Conservation (phyloP, 1,140 invertebrate species). For the Ylistrum balloti region DNA sequence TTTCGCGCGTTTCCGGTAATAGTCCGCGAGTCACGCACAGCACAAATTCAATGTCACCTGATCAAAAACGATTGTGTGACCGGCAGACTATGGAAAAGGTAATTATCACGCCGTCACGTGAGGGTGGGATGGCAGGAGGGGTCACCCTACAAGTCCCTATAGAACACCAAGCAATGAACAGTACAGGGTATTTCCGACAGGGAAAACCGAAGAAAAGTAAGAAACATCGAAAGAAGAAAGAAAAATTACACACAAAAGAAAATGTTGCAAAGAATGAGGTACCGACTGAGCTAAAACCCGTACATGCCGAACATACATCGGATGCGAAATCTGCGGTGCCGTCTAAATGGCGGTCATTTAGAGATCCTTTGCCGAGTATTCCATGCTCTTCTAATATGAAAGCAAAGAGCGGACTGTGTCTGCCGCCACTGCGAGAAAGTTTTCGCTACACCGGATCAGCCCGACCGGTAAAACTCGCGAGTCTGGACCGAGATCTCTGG, state of each 20-base stretch:
- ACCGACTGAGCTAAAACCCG: neutral
- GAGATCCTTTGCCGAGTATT: neutral
- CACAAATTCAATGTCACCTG: neutral
- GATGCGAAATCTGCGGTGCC: neutral
- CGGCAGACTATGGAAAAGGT: neutral
- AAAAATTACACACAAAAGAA: neutral
- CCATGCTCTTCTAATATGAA: neutral
- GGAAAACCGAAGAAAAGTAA: conserved; percentile 2
- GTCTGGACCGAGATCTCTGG: neutral
- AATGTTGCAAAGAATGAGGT: neutral
- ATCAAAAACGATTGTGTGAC: neutral
- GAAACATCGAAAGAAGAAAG: conserved; percentile 13
- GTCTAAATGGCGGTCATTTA: neutral
- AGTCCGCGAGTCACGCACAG: neutral
- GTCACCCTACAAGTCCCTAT: conserved; percentile 18
- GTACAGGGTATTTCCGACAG: neutral
- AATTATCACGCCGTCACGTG: neutral
- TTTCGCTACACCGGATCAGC: neutral
- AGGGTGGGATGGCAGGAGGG: neutral
- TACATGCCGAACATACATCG: neutral
- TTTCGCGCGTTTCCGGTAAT: neutral
- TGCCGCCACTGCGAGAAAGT: neutral
- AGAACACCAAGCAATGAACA: neutral
- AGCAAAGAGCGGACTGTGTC: neutral
- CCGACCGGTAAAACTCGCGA: neutral